Evolutionary conservation across 2,888 invertebrate genomes (phyloP), one percentile per base, ranked within the genome.

Genomic region (Osedax frankpressi): DNA sequence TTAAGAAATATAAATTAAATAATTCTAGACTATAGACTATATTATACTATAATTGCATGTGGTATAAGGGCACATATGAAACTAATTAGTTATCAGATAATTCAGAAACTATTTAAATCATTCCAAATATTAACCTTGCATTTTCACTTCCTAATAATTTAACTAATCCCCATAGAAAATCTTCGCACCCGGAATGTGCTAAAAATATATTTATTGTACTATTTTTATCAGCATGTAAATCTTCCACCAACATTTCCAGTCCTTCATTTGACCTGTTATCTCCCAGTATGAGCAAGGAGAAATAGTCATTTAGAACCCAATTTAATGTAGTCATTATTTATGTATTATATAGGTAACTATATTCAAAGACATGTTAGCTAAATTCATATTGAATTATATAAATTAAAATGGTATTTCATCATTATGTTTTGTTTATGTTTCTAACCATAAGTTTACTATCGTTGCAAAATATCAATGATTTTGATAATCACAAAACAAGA

Each of bases 231-330:
- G 79, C 74, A 76, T 84, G 83, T 26, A 84, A 75, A 77, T 84
- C 84, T 76, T 84, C 83, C 1, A 84, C 83, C 28, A 83, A 78
- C 79, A 80, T 80, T 78, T 84, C 84, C 60, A 84, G 76, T 2
- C 82, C 82, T 2, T 78, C 75, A 73, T 80, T 79, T 28, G 81
- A 76, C 19, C 79, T 77, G 72, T 80, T 80, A 74, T 82, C 82
- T 3, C 76, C 76, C 65, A 76, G 75, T 77, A 82, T 78, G 30
- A 83, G 76, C 74, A 78, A 70, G 19, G 80, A 76, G 75, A 83
- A 82, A 76, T 82, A 83, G 74, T 82, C 82, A 70, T 78, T 79
- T 69, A 76, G 78, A 62, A 75, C 72, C 82, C 82, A 83, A 72
- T 81, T 80, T 73, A 81, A 80, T 30, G 25, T 68, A 76, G 77